Evolutionary conservation across 2,888 invertebrate species (phyloP), one percentile per base, ranked within the genome.

Genomic region (Seira sanloemensis): DNA sequence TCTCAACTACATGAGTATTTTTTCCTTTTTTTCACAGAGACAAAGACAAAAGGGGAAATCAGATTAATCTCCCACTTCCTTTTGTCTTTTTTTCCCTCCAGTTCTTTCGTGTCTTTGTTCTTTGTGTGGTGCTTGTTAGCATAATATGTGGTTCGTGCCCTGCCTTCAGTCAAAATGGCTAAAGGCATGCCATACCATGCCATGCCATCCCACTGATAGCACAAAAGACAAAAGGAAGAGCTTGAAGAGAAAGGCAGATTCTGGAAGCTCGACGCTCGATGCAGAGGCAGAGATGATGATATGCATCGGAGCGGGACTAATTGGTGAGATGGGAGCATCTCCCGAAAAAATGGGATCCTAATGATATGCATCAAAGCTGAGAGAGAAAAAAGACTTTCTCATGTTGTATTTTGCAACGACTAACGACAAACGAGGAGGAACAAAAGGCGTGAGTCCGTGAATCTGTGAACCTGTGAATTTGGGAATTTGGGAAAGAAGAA

Each of bases 121-220:
- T 58, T 58, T 58, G 5, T 12, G 5, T 46, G 9, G 9, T 58
- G 24, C 75, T 82, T 69, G 82, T 82, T 77, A 82, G 76, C 76
- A 82, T 82, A 77, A 76, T 67, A 77, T 65, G 80, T 68, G 75
- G 75, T 81, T 75, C 79, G 75, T 81, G 78, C 75, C 84, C 62
- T 72, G 78, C 84, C 76, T 67, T 71, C 80, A 87, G 88, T 88
- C 88, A 88, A 87, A 88, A 88, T 88, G 87, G 88, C 88, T 88
- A 87, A 88, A 85, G 88, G 88, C 88, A 85, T 75, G 76, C 67
- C 46, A 67, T 58, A 75, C 73, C 50, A 58, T 21, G 72, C 21
- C 62, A n/a, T n/a, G n/a, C n/a, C n/a, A n/a, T n/a, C n/a, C n/a
- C n/a, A n/a, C n/a, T n/a, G 58, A 79, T 62, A 62, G 73, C 2